Base-by-base conservation (phyloP, 2,113 vertebrate genomes). In the Pyxicephalus adspersus region DNA sequence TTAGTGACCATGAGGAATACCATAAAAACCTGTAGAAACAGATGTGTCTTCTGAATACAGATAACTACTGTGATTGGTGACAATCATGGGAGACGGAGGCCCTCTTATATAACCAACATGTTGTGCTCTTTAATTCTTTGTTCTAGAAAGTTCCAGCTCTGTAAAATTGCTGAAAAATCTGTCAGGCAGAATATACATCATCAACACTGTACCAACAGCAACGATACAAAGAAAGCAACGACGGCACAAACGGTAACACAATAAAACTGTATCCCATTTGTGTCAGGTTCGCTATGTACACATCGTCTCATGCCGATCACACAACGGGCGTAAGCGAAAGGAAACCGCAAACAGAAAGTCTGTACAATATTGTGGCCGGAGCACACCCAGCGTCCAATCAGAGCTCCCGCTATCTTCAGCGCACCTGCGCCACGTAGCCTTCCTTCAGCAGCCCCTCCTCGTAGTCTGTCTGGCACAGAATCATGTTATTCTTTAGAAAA, bases 211-310 rank as follows among this genome's bases (percentile, higher is more conserved):
- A 92, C 92, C 89, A 92, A 93, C 91, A 92, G 91, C 91, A 92
- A 93, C 92, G 89, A 91, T 94, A 92, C 92, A 92, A 93, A 93
- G 89, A 90, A 77, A 91, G 91, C 90, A 86, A 92, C 93, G 83
- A 60, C 89, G 91, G 95, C 92, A 91, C 92, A 89, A 94, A 91
- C 88, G 85, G 92, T 95, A 96, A 98, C 95, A 97, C 97, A 97
- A 96, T 97, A 97, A 97, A 98, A 98, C 95, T 98, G 96, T 99
- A 98, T 98, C 96, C 95, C 96, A 95, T 97, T 98, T 98, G 96
- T 97, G 95, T 96, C 95, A 96, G 96, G 93, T 97, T 95, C 95
- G 91, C 90, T 98, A 97, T 98, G 89, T 98, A 98, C 96, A 98
- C 38, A 91, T 92, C 88, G 85, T 97, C 94, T 98, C 97, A 98